Evolutionary conservation across 1,140 invertebrate genomes (phyloP), one percentile per base, ranked within the genome.

Genomic region (Aphaenogaster floridana): DNA sequence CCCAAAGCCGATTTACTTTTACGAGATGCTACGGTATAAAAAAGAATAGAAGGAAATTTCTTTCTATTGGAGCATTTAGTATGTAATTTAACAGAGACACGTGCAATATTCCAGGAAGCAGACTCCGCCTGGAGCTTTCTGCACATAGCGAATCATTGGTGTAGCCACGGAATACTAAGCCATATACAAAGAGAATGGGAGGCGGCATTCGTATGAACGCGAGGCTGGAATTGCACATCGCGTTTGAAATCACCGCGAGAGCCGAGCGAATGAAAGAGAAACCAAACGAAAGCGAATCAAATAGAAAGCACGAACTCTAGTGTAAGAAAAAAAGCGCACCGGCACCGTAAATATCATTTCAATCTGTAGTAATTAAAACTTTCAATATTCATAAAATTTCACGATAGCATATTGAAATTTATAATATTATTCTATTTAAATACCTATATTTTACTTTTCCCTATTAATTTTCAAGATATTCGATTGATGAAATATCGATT

Each of bases 231-330:
- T 84, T 83, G 45, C 68, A 36, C 80, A 83, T 83, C 54, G 52
- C 69, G 28, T 84, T 84, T 84, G 80, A 48, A 74, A 84, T 84
- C 54, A 63, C 68, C 54, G 69, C 69, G 69, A 39, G 71, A 84
- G n/a, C 42, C 42, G 66, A 39, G 28, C 34, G 80, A 84, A 74
- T 61, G 80, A 74, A 84, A 84, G 69, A 84, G 80, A 84, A 84
- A 84, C 57, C 69, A 76, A 84, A 74, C 69, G 69, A 84, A 84
- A 74, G 80, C 80, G 80, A 84, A 84, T 84, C 57, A 83, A 69
- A 83, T 74, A 48, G 54, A 34, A 84, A 84, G 69, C 57, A 52
- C 42, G 57, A 84, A 74, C 34, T 63, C 54, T 28, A 21, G 50
- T n/a, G 59, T n/a, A 39, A 50, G 63, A 3, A 64, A 28, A 79